These are phyloP conservation scores for Staurois parvus DNA, from an alignment of 2,797 vertebrate genomes.

Conservation along the genomic window DNA sequence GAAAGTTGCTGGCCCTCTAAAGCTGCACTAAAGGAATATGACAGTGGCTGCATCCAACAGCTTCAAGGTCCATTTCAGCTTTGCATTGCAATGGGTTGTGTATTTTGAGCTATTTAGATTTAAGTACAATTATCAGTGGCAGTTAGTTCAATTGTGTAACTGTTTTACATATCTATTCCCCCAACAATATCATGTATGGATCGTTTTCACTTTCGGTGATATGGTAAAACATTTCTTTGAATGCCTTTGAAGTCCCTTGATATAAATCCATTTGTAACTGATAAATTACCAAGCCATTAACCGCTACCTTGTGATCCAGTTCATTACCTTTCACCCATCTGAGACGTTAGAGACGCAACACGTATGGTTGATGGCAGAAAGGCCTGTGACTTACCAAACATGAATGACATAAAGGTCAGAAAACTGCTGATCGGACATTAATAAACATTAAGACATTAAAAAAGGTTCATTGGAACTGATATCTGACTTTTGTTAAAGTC, in stretches of 20 bases:
- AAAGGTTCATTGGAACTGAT: no score
- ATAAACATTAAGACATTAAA: no score
- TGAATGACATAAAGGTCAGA: background rate
- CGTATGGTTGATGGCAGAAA: background rate
- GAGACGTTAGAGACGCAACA: background rate
- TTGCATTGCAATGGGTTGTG: no score
- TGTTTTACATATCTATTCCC: no score
- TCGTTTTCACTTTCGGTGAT: background rate
- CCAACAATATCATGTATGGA: background rate
- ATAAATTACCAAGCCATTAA: background rate
- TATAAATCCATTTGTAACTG: background rate
- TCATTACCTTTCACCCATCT: background rate
- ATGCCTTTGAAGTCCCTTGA: background rate
- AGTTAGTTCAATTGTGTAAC: background rate
- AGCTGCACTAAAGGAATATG: no score
- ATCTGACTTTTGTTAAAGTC: no score
- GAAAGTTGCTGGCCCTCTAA: no score
- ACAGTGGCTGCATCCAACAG: no score
- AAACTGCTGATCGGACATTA: background rate
- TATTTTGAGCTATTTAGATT: no score
- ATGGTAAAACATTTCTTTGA: background rate
- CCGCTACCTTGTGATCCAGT: background rate
- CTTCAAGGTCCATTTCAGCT: no score
- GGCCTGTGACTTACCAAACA: background rate
- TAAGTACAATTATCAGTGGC: no score